Percentiles rank a stretch among this genome's conserved stretches.
Conservation (phyloP, 2,888 invertebrate genomes). For the Diaprepes abbreviatus region DNA sequence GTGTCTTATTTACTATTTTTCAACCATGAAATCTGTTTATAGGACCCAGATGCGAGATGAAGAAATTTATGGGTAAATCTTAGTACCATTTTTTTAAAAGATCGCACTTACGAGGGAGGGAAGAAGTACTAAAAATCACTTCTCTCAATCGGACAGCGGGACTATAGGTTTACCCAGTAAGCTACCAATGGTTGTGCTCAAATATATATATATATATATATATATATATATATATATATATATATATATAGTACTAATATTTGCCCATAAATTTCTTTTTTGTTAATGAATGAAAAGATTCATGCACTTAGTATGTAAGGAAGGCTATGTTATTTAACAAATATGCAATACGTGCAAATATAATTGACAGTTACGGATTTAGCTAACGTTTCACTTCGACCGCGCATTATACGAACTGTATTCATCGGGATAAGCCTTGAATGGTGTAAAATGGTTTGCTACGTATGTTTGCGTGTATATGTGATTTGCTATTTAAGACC, state of each 20-base stretch:
- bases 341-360: constrained; percentile 15
- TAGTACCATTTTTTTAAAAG: too few relatives aligned
- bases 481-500: constrained; percentile 47
- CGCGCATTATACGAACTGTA: constrained; percentile 34
- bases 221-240: not conserved
- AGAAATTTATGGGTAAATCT: too few relatives aligned
- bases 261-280: not conserved
- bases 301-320: not conserved
- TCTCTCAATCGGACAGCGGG: too few relatives aligned
- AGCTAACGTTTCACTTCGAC: constrained; percentile 20
- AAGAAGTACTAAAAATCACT: too few relatives aligned
- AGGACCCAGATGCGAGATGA: too few relatives aligned
- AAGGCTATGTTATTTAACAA: constrained; percentile 12
- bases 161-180: too few relatives aligned
- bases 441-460: constrained; percentile 48
- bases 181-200: not conserved
- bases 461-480: constrained; percentile 46
- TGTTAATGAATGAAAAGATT: too few relatives aligned
- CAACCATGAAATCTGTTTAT: too few relatives aligned
- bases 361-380: constrained; percentile 31
- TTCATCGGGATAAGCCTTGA: constrained; percentile 42
- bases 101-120: too few relatives aligned
- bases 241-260: not conserved
- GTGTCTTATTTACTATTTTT: too few relatives aligned
- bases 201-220: too few relatives aligned